phyloP scores from a whole-genome alignment of 1,140 invertebrate species.

The Leucophenga varia region DNA sequence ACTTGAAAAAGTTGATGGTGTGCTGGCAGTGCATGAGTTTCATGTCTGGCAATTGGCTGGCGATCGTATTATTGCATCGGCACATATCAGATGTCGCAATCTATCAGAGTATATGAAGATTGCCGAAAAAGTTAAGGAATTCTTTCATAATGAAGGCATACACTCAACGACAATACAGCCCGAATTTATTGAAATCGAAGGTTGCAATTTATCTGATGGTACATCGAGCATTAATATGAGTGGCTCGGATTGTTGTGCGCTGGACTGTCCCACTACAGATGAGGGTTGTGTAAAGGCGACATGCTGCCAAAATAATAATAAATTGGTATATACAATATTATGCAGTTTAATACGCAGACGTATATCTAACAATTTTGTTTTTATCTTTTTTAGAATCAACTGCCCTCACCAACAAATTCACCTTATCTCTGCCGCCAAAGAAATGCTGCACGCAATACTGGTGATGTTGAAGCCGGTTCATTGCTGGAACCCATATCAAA shows the following conservation, averaged over 20 bases:
- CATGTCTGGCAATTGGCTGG: conserved; percentile 93
- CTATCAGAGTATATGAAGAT: conserved; percentile 89
- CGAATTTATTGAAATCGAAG: conserved; percentile 79
- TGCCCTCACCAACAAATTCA: conserved; percentile 73
- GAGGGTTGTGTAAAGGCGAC: conserved; percentile 81
- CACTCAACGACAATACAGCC: conserved; percentile 92
- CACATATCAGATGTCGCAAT: conserved; percentile 88
- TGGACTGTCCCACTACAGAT: conserved; percentile 84
- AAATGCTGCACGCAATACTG: conserved; percentile 59
- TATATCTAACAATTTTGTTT: not conserved
- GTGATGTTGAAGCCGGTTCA: conserved; percentile 51
- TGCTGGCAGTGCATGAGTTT: conserved; percentile 90
- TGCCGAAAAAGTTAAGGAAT: conserved; percentile 91
- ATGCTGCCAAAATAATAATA: conserved; percentile 66
- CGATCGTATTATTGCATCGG: conserved; percentile 89
- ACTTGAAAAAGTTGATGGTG: conserved; percentile 84
- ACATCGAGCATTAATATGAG: conserved; percentile 55
- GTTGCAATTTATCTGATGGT: conserved; percentile 50
- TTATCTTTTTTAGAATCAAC: conserved; percentile 61
- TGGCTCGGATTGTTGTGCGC: conserved; percentile 69
- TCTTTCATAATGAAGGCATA: conserved; percentile 83
- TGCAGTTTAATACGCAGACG: not conserved
- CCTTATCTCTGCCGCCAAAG: conserved; percentile 77
- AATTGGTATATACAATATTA: conserved; percentile 28
- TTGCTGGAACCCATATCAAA: conserved; percentile 31